Percentiles rank a stretch among this genome's conserved stretches.
phyloP scores from a whole-genome alignment of 2,113 vertebrate species.

The Aptenodytes forsteri region DNA sequence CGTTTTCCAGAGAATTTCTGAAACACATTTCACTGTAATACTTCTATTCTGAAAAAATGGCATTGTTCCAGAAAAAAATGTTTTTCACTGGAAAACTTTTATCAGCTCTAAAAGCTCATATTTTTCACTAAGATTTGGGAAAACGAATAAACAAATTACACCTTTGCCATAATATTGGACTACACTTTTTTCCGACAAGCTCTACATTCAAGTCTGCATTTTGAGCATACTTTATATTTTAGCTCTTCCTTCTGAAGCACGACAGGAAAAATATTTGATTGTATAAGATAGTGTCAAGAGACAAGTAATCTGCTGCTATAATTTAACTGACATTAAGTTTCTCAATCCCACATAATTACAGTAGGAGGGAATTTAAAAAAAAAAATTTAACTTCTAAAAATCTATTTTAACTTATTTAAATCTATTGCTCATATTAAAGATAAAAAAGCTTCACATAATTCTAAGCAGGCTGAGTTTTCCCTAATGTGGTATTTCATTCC shows the following conservation, averaged over 20 bases:
- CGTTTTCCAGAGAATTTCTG: not conserved
- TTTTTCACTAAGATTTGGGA: not conserved
- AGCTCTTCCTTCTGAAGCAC: not conserved
- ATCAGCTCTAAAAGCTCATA: not conserved
- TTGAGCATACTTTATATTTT: not conserved
- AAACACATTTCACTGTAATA: not conserved
- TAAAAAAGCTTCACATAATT: not conserved
- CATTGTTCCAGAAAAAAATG: not conserved
- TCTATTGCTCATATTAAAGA: not conserved
- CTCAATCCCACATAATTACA: not conserved
- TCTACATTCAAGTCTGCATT: not conserved
- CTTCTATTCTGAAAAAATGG: not conserved
- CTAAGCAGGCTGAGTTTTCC: not conserved
- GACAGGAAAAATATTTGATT: not conserved
- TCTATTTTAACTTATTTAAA: not conserved
- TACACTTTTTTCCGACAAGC: not conserved
- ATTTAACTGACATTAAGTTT: not conserved
- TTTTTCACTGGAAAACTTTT: not conserved
- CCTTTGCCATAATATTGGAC: not conserved
- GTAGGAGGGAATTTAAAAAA: not conserved
- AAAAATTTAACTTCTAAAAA: not conserved
- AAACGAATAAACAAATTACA: not conserved
- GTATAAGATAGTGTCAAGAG: not conserved
- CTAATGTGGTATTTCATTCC: not conserved
- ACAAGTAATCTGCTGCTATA: not conserved